A percentile compares a stretch with the other conserved stretches of the same genome.
phyloP scores from a whole-genome alignment of 2,113 vertebrate species.

The Protobothrops flavoviridis region DNA sequence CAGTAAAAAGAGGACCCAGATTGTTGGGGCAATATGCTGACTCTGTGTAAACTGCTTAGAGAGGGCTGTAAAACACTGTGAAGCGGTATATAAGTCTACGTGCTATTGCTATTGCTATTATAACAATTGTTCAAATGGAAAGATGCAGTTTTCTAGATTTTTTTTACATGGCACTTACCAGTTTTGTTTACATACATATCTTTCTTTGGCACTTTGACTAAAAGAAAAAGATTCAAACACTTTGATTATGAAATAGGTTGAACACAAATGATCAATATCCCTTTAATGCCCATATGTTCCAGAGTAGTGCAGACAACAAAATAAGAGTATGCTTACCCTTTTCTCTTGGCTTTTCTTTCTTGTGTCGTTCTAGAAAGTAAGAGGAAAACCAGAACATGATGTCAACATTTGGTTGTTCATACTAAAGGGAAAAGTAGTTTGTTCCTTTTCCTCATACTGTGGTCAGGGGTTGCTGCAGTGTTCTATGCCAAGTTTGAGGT shows the following conservation, averaged over 20 bases:
- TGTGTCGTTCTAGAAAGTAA: background rate
- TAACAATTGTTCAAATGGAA: background rate
- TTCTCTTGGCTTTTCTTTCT: background rate
- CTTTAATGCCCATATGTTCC: background rate
- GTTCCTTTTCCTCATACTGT: too few relatives aligned
- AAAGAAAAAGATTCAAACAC: background rate
- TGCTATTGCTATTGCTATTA: too few relatives aligned
- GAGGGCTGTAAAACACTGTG: too few relatives aligned
- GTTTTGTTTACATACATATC: too few relatives aligned
- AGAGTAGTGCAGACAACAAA: background rate
- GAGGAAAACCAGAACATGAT: background rate
- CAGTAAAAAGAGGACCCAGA: too few relatives aligned
- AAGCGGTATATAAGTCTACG: too few relatives aligned
- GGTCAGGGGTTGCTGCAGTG: too few relatives aligned
- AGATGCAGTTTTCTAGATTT: background rate
- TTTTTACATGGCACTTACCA: background rate
- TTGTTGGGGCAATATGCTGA: too few relatives aligned
- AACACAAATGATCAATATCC: background rate
- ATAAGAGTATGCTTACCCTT: background rate
- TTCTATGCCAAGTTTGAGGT: too few relatives aligned
- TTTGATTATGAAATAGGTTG: too few relatives aligned
- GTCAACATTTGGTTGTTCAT: background rate
- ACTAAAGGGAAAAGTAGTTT: background rate
- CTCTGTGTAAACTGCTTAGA: too few relatives aligned
- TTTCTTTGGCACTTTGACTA: too few relatives aligned